These are phyloP conservation scores for Pseudochromis fuscus DNA, from an alignment of 2,797 vertebrate genomes.

Conservation along the genomic window DNA sequence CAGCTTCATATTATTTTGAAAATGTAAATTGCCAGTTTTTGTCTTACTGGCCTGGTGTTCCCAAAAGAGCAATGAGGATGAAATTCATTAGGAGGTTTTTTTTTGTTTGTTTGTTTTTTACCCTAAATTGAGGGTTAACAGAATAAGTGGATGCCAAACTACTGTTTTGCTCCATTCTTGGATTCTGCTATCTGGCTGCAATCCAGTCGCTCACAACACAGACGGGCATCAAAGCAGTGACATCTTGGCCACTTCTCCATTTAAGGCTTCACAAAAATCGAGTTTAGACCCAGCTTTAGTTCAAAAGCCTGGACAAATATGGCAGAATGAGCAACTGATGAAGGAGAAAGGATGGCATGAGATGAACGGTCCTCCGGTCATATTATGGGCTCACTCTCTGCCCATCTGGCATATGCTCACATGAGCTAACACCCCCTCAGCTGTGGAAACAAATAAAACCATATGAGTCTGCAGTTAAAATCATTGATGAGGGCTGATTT, in stretches of 20 bases:
- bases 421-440: conserved; percentile 47
- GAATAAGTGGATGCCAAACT: conserved; percentile 19
- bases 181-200: conserved; percentile 18
- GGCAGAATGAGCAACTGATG: conserved; percentile 46
- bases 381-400: conserved; percentile 55
- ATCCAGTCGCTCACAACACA: conserved; percentile 6
- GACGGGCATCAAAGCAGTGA: conserved; percentile 13
- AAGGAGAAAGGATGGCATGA: conserved; percentile 53
- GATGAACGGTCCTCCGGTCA: conserved; percentile 56
- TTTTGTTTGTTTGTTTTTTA: too few relatives aligned
- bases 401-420: conserved; percentile 66
- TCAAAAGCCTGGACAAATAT: conserved; percentile 32
- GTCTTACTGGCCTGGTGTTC: conserved; percentile 7
- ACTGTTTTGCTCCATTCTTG: conserved; percentile 12
- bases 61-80: neutral
- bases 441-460: conserved; percentile 62
- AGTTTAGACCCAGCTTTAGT: conserved; percentile 25
- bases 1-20: conserved; percentile 3
- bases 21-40: neutral
- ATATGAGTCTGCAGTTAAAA: conserved; percentile 45
- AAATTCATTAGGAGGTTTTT: conserved; percentile 11
- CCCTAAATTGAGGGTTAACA: conserved; percentile 31
- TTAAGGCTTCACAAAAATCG: conserved; percentile 8
- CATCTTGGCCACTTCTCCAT: conserved; percentile 16
- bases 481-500: conserved; percentile 52